Conservation (phyloP, 23 tunicate species). For the Botrylloides violaceus region DNA sequence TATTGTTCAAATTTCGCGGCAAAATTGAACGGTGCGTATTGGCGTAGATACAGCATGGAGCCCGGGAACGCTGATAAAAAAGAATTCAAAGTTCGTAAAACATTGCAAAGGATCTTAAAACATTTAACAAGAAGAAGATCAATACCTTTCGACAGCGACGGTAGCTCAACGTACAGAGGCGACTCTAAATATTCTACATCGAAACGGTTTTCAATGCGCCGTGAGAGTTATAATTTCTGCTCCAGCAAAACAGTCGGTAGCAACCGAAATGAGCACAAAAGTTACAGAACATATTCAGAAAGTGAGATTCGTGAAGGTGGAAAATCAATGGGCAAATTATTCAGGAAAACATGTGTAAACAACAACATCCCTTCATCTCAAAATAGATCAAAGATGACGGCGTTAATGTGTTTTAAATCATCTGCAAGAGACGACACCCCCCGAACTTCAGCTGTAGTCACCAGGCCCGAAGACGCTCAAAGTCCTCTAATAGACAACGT, state of each 20-base stretch:
- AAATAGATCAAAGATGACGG: background rate
- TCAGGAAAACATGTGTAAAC: background rate
- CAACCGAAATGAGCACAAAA: background rate
- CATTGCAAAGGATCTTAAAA: conserved; percentile 12
- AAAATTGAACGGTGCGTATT: conserved; percentile 15
- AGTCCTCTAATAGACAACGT: background rate
- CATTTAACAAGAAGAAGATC: conserved; percentile 1
- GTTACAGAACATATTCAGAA: background rate
- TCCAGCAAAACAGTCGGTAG: background rate
- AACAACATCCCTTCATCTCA: background rate
- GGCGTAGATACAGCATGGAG: conserved; percentile 16
- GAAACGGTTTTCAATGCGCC: background rate
- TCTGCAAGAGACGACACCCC: conserved; percentile 5
- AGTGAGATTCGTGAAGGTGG: background rate
- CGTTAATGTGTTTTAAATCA: background rate
- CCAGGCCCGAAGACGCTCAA: background rate
- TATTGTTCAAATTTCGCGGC: conserved; percentile 16
- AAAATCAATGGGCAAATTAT: background rate
- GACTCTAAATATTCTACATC: background rate
- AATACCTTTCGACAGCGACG: conserved; percentile 5
- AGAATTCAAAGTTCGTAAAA: background rate
- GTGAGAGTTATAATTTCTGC: background rate
- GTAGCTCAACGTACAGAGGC: background rate
- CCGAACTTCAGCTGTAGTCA: background rate
- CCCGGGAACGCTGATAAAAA: conserved; percentile 7